phyloP scores from a whole-genome alignment of 2,888 invertebrate species.

The Drosophila parthenogenetica region DNA sequence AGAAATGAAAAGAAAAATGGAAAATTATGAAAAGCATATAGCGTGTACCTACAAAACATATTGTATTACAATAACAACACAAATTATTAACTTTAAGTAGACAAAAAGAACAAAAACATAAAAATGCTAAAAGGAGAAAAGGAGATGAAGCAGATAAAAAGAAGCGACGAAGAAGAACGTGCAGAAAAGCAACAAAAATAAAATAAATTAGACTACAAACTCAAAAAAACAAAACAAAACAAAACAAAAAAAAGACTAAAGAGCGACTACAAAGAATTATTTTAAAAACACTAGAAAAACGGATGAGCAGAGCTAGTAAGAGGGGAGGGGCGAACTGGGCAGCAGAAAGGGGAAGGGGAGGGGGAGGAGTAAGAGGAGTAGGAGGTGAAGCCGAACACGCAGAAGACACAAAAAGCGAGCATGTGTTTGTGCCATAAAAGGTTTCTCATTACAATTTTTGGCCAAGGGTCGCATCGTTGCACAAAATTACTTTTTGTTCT shows the following conservation, averaged over 20 bases:
- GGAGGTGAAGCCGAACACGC: constrained; percentile 20
- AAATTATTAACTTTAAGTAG: constrained; percentile 77
- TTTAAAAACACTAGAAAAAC: constrained; percentile 25
- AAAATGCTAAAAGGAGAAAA: not conserved
- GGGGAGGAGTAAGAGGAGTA: not conserved
- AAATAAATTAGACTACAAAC: constrained; percentile 76
- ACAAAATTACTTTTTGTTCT: constrained; percentile 68
- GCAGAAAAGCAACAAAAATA: constrained; percentile 58
- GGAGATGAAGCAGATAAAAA: not conserved
- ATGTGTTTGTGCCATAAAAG: constrained; percentile 77
- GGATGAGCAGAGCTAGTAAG: not conserved
- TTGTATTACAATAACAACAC: constrained; percentile 70
- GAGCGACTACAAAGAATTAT: constrained; percentile 18
- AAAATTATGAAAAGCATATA: constrained; percentile 52
- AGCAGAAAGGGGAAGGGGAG: not conserved
- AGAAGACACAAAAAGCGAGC: constrained; percentile 60
- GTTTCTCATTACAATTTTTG: constrained; percentile 78
- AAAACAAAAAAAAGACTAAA: constrained; percentile 31
- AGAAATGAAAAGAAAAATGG: constrained; percentile 23
- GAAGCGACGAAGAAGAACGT: constrained; percentile 13
- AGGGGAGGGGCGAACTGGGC: not conserved
- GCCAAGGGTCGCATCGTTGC: constrained; percentile 79
- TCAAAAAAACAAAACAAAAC: constrained; percentile 43
- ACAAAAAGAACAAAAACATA: constrained; percentile 35
- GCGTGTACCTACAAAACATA: constrained; percentile 71